phyloP scores from a whole-genome alignment of 2,888 invertebrate species.

The Ernsta delagoae region DNA sequence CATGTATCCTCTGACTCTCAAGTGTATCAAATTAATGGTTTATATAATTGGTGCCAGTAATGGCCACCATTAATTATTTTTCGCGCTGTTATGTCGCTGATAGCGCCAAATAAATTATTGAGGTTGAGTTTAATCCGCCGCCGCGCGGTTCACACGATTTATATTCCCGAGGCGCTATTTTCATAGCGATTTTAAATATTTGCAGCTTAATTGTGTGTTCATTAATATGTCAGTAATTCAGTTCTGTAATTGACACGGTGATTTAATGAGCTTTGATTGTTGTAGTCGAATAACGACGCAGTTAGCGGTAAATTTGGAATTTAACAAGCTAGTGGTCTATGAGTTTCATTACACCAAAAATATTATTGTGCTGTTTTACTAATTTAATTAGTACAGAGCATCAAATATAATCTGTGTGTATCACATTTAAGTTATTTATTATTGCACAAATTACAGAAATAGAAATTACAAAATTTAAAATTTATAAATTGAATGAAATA shows the following conservation, averaged over 20 bases:
- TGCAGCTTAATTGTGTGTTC: slow-evolving; percentile 23
- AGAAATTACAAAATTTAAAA: no score
- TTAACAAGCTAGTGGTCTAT: background rate
- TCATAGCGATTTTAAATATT: slow-evolving; percentile 26
- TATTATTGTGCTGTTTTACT: no score
- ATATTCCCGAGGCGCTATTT: slow-evolving; percentile 21
- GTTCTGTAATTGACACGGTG: slow-evolving; percentile 10
- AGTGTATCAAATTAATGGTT: slow-evolving; percentile 21
- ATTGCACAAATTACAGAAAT: background rate
- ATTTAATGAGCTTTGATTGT: slow-evolving; percentile 15
- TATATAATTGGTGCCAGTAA: slow-evolving; percentile 18
- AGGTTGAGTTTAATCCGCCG: slow-evolving; percentile 20
- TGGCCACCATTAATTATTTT: slow-evolving; percentile 28
- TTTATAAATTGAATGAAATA: no score
- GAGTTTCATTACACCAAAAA: background rate
- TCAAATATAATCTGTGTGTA: no score
- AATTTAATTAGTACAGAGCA: no score
- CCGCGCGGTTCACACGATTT: slow-evolving; percentile 8
- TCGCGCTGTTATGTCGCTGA: slow-evolving; percentile 29
- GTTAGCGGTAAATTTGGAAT: background rate
- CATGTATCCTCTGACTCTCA: background rate
- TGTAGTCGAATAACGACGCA: background rate
- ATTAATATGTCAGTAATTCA: slow-evolving; percentile 29
- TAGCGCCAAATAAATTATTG: slow-evolving; percentile 26
- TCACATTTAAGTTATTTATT: no score